A percentile compares a stretch with the other conserved stretches of the same genome.
phyloP scores from a whole-genome alignment of 2,797 vertebrate genomes.

The Sebastes minor region DNA sequence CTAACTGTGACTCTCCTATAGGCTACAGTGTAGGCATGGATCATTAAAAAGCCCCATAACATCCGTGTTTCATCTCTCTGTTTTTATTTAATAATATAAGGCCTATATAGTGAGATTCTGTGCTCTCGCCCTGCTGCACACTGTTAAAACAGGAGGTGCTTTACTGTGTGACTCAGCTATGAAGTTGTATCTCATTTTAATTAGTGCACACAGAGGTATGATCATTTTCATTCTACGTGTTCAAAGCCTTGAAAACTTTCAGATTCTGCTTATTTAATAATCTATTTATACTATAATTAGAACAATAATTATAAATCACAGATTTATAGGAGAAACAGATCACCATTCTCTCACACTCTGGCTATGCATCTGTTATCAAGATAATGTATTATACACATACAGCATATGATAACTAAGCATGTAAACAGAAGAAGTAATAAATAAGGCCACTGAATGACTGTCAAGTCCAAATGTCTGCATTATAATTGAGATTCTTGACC shows the following conservation, averaged over 20 bases:
- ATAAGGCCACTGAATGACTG: constrained; percentile 25
- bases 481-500: constrained; percentile 22
- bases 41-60: constrained; percentile 20
- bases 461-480: constrained; percentile 24
- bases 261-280: constrained; percentile 1
- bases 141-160: constrained; percentile 7
- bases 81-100: constrained; percentile 18
- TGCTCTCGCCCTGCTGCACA: background rate
- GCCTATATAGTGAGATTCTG: background rate
- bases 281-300: background rate
- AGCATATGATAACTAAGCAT: constrained; percentile 22
- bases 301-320: background rate
- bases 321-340: background rate
- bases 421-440: constrained; percentile 25
- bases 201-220: constrained; percentile 12
- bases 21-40: background rate
- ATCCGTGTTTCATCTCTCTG: constrained; percentile 17
- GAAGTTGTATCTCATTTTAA: constrained; percentile 25
- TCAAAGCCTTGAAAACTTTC: constrained; percentile 2
- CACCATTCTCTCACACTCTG: background rate
- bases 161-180: background rate
- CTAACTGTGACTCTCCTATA: background rate
- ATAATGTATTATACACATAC: constrained; percentile 29
- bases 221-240: background rate
- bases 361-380: background rate